Conservation (phyloP, 2,113 vertebrate species). For the Prionailurus viverrinus region DNA sequence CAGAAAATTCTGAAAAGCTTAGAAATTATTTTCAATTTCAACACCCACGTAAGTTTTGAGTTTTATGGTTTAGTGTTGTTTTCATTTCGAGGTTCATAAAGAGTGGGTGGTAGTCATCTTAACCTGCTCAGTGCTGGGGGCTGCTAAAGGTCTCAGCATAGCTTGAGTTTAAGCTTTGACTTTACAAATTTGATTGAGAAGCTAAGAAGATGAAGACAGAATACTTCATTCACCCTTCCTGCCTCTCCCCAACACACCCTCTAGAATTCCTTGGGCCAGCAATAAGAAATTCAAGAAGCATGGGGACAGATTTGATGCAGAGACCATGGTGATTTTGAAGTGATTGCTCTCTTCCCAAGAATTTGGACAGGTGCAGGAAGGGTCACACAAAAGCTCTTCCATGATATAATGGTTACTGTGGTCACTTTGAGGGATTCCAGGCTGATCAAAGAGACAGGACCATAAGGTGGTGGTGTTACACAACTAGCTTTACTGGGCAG, state of each 20-base stretch:
- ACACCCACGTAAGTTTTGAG: background rate
- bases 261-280: background rate
- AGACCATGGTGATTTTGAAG: background rate
- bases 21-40: background rate
- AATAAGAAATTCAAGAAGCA: background rate
- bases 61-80: background rate
- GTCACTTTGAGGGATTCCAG: background rate
- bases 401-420: rapidly evolving
- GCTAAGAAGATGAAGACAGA: background rate
- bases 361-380: background rate
- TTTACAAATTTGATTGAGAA: background rate
- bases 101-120: background rate
- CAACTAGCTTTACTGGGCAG: background rate
- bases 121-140: background rate
- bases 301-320: background rate
- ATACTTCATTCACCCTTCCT: background rate
- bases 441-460: background rate
- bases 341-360: background rate
- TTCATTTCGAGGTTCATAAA: background rate
- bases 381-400: background rate
- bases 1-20: background rate
- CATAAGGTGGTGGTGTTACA: background rate
- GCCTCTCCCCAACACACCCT: background rate
- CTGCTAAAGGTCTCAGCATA: background rate
- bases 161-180: background rate